A percentile compares a stretch with the other conserved stretches of the same genome.
Conservation (phyloP, 1,140 invertebrate species). For the Drosophila ogumai region DNA sequence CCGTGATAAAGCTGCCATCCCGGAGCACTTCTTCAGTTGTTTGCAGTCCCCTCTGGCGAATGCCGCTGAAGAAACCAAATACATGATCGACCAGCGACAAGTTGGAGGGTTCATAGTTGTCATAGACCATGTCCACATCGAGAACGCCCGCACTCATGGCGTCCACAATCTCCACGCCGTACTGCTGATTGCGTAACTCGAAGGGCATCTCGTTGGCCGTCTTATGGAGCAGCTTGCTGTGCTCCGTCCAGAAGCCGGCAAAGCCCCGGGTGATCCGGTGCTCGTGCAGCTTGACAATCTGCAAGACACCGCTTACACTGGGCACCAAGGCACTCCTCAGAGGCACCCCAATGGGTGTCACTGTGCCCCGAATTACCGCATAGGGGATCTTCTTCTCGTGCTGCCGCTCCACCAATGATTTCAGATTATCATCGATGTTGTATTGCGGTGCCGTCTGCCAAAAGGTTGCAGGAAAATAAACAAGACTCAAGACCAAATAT, state of each 20-base stretch:
- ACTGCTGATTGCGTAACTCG: constrained; percentile 87
- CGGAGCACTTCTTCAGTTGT: constrained; percentile 92
- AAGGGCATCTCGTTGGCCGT: constrained; percentile 91
- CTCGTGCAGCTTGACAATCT: constrained; percentile 87
- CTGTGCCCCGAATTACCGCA: constrained; percentile 89
- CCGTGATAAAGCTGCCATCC: constrained; percentile 90
- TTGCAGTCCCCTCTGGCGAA: constrained; percentile 90
- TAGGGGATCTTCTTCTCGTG: constrained; percentile 88
- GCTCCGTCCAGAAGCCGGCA: constrained; percentile 92
- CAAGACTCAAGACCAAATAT: constrained; percentile 2
- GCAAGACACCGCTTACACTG: constrained; percentile 90
- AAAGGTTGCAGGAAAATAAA: constrained; percentile 7
- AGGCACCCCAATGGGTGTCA: constrained; percentile 90
- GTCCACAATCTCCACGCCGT: constrained; percentile 90
- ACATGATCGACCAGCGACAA: constrained; percentile 90
- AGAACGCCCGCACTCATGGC: constrained; percentile 90
- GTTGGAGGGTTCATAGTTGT: constrained; percentile 90
- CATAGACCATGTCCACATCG: constrained; percentile 91
- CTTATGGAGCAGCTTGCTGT: constrained; percentile 90
- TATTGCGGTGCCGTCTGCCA: constrained; percentile 88
- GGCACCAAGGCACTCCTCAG: constrained; percentile 89
- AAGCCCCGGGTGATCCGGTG: constrained; percentile 90
- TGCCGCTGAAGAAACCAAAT: constrained; percentile 92
- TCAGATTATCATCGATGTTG: constrained; percentile 88
- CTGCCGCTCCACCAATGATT: constrained; percentile 87